These are phyloP conservation scores for Itoplectis maculator DNA, from an alignment of 2,888 invertebrate species.

Conservation along the genomic window DNA sequence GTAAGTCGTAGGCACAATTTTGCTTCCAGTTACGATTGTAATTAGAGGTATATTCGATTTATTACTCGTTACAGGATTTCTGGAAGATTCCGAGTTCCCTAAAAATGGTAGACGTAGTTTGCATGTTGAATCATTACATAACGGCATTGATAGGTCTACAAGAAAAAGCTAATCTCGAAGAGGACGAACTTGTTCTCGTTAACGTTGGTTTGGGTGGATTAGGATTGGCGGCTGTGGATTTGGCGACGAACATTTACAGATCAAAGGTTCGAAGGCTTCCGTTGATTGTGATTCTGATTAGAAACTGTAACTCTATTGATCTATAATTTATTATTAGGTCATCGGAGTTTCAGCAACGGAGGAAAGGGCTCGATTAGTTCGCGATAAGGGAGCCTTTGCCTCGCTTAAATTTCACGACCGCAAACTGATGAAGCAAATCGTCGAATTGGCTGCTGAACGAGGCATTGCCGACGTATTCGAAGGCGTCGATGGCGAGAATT, in stretches of 20 bases:
- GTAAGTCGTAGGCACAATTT: slow-evolving; percentile 71
- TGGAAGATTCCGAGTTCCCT: slow-evolving; percentile 87
- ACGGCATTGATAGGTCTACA: slow-evolving; percentile 88
- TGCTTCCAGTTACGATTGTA: not conserved
- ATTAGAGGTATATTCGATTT: too few species aligned
- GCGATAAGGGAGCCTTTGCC: slow-evolving; percentile 88
- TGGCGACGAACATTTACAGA: slow-evolving; percentile 89
- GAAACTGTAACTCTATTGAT: slow-evolving; percentile 18
- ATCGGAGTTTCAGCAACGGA: slow-evolving; percentile 89
- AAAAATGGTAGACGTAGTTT: slow-evolving; percentile 86
- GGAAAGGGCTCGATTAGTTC: slow-evolving; percentile 86
- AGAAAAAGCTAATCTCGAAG: slow-evolving; percentile 85
- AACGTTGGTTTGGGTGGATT: slow-evolving; percentile 88
- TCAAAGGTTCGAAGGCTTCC: slow-evolving; percentile 85
- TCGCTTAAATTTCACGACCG: slow-evolving; percentile 87
- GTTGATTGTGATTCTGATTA: not conserved
- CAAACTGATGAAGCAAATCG: slow-evolving; percentile 86
- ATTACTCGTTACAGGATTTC: slow-evolving; percentile 87
- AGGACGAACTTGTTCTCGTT: slow-evolving; percentile 87
- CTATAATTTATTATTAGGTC: slow-evolving; percentile 85
- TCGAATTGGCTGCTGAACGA: slow-evolving; percentile 86
- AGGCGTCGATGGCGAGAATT: slow-evolving; percentile 87
- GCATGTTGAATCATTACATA: slow-evolving; percentile 87
- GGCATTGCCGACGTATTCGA: slow-evolving; percentile 89
- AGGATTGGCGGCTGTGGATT: slow-evolving; percentile 89